These are phyloP conservation scores for Drosophila diplacantha DNA, from an alignment of 2,888 invertebrate species.

Conservation along the genomic window DNA sequence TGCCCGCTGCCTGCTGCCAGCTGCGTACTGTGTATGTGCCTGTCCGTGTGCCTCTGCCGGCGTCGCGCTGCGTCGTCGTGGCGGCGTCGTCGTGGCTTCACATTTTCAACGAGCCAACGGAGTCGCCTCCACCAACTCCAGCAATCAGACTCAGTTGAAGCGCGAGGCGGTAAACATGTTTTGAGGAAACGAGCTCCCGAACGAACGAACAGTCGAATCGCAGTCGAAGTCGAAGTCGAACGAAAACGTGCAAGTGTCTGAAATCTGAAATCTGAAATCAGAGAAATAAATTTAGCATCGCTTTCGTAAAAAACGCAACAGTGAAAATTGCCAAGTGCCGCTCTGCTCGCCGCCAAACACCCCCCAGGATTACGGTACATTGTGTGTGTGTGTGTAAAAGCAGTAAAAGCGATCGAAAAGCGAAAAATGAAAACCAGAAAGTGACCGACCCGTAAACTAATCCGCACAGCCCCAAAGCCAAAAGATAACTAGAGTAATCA, in stretches of 20 bases:
- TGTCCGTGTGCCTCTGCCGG: slow-evolving; percentile 39
- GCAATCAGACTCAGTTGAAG: slow-evolving; percentile 78
- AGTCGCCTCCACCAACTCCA: slow-evolving; percentile 73
- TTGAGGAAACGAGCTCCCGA: slow-evolving; percentile 73
- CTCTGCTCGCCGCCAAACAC: slow-evolving; percentile 21
- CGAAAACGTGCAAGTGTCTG: slow-evolving; percentile 21
- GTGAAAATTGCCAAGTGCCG: slow-evolving; percentile 39
- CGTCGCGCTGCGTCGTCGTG: slow-evolving; percentile 36
- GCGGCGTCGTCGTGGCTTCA: slow-evolving; percentile 57
- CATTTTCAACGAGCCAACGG: slow-evolving; percentile 76
- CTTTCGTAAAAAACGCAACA: slow-evolving; percentile 3
- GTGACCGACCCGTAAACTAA: slow-evolving; percentile 40
- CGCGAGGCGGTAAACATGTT: slow-evolving; percentile 78
- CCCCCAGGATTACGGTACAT: slow-evolving; percentile 58
- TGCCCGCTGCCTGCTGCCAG: slow-evolving; percentile 16
- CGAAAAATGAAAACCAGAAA: slow-evolving; percentile 67
- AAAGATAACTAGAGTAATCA: slow-evolving; percentile 12
- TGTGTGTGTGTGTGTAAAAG: slow-evolving; percentile 31
- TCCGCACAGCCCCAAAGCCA: slow-evolving; percentile 24
- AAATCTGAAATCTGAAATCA: slow-evolving; percentile 3
- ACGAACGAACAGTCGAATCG: slow-evolving; percentile 14
- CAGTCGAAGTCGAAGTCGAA: slow-evolving; percentile 4
- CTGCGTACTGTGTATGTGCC: not conserved
- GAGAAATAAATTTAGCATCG: slow-evolving; percentile 7
- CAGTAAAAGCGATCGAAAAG: slow-evolving; percentile 57